Percentiles rank a stretch among this genome's conserved stretches.
Evolutionary conservation across 2,113 vertebrate genomes (phyloP).

Genomic region (Gasterosteus nipponicus): DNA sequence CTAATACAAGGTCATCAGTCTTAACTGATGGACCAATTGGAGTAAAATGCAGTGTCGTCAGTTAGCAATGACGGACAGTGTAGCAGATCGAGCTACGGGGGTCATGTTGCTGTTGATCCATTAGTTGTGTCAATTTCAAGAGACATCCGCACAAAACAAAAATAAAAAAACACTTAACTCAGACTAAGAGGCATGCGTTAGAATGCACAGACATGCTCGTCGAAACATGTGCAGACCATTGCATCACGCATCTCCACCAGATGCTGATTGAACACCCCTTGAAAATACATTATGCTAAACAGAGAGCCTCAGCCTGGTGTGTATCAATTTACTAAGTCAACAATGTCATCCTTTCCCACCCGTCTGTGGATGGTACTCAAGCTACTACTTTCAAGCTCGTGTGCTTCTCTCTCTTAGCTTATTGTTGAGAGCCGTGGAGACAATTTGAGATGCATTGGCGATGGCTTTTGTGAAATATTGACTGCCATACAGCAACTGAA

Average conservation of each 20-base stretch:
- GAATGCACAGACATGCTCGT: neutral
- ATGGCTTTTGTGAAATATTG: constrained; percentile 8
- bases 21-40: constrained; percentile 41
- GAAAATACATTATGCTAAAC: constrained; percentile 25
- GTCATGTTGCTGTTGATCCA: neutral
- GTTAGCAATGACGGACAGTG: neutral
- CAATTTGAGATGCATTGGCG: constrained; percentile 1
- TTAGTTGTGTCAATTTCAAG: neutral
- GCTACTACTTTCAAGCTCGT: constrained; percentile 9
- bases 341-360: constrained; percentile 4
- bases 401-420: neutral
- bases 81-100: constrained; percentile 6
- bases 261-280: constrained; percentile 5
- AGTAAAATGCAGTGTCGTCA: constrained; percentile 12
- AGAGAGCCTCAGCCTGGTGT: neutral
- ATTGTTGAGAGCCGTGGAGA: constrained; percentile 11
- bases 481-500: neutral
- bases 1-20: constrained; percentile 56
- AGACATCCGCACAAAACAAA: neutral
- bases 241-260: constrained; percentile 12
- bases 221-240: neutral
- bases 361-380: neutral
- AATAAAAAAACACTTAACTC: neutral
- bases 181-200: neutral
- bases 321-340: constrained; percentile 15